Conservation (phyloP, 2,113 vertebrate genomes). For the Sander lucioperca region DNA sequence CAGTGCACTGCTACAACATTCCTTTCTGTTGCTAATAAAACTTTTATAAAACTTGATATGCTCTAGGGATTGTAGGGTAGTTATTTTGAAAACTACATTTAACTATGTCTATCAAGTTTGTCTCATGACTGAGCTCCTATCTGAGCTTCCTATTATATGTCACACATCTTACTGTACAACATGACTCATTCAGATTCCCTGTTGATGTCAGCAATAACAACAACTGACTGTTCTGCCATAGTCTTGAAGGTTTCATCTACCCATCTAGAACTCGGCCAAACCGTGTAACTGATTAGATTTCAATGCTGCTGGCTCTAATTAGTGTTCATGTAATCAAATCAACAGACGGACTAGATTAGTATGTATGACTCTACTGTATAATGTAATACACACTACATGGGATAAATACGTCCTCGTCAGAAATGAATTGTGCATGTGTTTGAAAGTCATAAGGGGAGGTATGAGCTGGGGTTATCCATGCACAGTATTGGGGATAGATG, state of each 20-base stretch:
- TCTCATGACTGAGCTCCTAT: background rate
- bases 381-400: constrained; percentile 34
- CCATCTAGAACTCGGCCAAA: constrained; percentile 25
- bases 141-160: background rate
- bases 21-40: constrained; percentile 9
- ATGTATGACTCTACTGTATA: constrained; percentile 38
- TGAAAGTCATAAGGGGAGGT: constrained; percentile 24
- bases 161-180: background rate
- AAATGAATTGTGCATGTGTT: constrained; percentile 19
- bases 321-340: constrained; percentile 67
- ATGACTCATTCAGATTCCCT: background rate
- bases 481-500: background rate
- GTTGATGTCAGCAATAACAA: constrained; percentile 39
- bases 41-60: constrained; percentile 36
- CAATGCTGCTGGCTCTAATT: constrained; percentile 63
- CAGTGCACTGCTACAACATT: constrained; percentile 1
- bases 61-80: background rate
- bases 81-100: constrained; percentile 3
- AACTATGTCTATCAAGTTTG: background rate
- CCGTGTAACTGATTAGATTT: constrained; percentile 64
- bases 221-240: constrained; percentile 20
- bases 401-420: constrained; percentile 19
- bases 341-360: constrained; percentile 57
- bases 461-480: background rate
- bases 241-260: constrained; percentile 40